phyloP scores from a whole-genome alignment of 2,888 invertebrate species.

The Cerceris rybyensis region DNA sequence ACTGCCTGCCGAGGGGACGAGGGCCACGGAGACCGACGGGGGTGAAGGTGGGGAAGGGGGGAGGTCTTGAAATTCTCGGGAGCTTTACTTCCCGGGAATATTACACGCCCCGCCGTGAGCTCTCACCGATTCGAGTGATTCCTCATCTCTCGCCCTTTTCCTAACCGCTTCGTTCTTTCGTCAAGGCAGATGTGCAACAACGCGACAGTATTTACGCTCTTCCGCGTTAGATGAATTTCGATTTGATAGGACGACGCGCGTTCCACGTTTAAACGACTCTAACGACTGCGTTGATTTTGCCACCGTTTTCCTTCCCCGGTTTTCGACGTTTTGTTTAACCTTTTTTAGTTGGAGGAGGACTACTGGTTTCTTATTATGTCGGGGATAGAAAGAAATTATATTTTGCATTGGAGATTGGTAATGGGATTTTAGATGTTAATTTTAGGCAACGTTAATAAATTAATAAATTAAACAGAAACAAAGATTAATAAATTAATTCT shows the following conservation, averaged over 20 bases:
- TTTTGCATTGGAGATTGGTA: no score
- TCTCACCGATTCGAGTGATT: constrained; percentile 69
- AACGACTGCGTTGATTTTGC: neutral
- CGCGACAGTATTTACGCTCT: constrained; percentile 46
- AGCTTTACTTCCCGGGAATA: constrained; percentile 77
- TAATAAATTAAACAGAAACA: no score
- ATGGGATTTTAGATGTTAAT: no score
- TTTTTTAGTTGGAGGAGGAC: no score
- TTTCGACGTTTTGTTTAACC: neutral
- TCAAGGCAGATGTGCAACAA: constrained; percentile 66
- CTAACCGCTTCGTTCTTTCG: constrained; percentile 56
- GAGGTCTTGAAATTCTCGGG: constrained; percentile 72
- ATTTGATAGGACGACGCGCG: constrained; percentile 52
- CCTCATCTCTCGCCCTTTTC: constrained; percentile 65
- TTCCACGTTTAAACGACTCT: constrained; percentile 40
- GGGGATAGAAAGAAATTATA: no score
- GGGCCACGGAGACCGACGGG: constrained; percentile 26
- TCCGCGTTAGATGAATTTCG: constrained; percentile 60
- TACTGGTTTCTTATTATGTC: no score
- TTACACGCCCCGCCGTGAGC: constrained; percentile 71
- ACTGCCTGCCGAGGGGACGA: constrained; percentile 53
- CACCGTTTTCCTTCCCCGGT: neutral
- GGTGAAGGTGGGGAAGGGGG: neutral
- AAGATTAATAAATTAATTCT: no score
- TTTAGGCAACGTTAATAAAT: no score